Evolutionary conservation across 2,797 vertebrate genomes (phyloP).

Genomic region (Agapornis canus): DNA sequence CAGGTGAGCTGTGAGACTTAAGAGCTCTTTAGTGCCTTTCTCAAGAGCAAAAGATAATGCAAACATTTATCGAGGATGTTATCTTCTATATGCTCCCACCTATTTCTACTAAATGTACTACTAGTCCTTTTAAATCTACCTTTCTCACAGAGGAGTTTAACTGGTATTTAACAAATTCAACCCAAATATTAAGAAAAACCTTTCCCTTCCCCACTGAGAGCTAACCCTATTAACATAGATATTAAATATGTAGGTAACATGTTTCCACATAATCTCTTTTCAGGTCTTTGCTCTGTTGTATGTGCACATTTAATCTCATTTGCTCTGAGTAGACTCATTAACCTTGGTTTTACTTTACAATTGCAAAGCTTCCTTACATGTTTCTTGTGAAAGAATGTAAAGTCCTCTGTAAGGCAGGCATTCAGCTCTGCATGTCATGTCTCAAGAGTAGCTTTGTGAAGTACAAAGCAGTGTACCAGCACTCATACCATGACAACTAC

Average conservation of each 20-base stretch:
- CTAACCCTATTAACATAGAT: not conserved
- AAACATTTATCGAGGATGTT: not conserved
- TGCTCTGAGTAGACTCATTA: not conserved
- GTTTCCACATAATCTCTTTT: not conserved
- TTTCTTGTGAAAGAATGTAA: not conserved
- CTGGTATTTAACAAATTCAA: not conserved
- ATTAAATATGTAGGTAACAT: not conserved
- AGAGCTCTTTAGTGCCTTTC: not conserved
- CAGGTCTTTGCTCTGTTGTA: not conserved
- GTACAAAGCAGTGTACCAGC: not conserved
- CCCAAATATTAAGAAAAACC: not conserved
- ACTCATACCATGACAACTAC: not conserved
- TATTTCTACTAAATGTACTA: not conserved
- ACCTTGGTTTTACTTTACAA: not conserved
- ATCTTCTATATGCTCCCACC: accelerated
- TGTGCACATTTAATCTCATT: not conserved
- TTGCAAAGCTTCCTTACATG: not conserved
- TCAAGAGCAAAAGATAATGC: not conserved
- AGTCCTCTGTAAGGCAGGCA: not conserved
- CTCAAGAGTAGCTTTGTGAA: not conserved
- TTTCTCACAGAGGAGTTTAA: not conserved
- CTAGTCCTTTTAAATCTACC: not conserved
- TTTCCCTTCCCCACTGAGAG: not conserved
- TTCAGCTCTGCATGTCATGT: not conserved
- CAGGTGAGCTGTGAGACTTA: not conserved